A percentile compares a stretch with the other conserved stretches of the same genome.
phyloP scores from a whole-genome alignment of 2,888 invertebrate species.

The Tetropium fuscum region DNA sequence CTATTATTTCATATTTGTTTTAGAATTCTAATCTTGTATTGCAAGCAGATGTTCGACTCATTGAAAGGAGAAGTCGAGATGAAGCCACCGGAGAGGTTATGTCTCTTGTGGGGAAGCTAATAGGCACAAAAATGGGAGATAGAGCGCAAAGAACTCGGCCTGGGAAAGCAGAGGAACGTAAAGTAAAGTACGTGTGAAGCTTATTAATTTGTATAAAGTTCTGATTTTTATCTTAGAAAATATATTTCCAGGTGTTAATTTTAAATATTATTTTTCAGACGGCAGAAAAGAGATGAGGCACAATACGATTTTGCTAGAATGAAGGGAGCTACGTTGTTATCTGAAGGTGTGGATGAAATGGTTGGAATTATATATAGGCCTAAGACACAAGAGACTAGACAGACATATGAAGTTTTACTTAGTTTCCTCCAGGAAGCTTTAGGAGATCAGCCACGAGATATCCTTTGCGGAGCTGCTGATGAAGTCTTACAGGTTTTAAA shows the following conservation, averaged over 20 bases:
- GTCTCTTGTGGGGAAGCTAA: constrained; percentile 91
- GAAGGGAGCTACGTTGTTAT: constrained; percentile 87
- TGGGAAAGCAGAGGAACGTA: constrained; percentile 92
- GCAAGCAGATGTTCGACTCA: constrained; percentile 98
- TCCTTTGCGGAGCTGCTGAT: constrained; percentile 98
- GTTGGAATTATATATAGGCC: constrained; percentile 96
- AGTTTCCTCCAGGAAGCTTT: constrained; percentile 97
- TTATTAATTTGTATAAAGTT: too few species aligned
- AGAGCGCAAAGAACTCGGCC: constrained; percentile 93
- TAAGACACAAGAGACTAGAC: constrained; percentile 96
- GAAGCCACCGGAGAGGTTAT: constrained; percentile 99
- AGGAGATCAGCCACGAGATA: constrained; percentile 96
- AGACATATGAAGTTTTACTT: constrained; percentile 95
- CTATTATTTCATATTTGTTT: constrained; percentile 51
- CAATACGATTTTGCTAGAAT: constrained; percentile 92
- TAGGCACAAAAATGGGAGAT: constrained; percentile 96
- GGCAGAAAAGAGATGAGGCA: constrained; percentile 92
- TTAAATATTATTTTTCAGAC: constrained; percentile 65
- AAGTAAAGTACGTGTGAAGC: constrained; percentile 84
- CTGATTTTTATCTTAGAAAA: too few species aligned
- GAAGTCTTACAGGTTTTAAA: constrained; percentile 96
- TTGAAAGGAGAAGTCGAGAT: constrained; percentile 96
- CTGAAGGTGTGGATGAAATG: constrained; percentile 92
- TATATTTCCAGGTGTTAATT: neutral
- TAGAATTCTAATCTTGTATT: constrained; percentile 99